Evolutionary conservation across 2,888 invertebrate species (phyloP).

Genomic region (Diogma glabrata): DNA sequence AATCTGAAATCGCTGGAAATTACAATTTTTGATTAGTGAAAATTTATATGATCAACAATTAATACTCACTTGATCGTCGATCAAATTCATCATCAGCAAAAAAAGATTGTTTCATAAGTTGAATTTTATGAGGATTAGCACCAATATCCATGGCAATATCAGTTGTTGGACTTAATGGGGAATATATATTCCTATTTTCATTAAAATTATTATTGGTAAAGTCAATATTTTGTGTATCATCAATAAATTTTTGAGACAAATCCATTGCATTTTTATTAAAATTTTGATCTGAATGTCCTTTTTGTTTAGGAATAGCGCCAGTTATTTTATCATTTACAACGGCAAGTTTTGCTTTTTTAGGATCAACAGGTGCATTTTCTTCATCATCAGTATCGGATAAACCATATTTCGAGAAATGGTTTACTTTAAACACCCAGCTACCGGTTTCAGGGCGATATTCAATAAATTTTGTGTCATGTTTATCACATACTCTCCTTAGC

Average conservation of each 20-base stretch:
- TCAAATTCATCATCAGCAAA: slow-evolving; percentile 36
- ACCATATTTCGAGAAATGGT: slow-evolving; percentile 92
- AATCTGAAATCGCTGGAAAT: slow-evolving; percentile 13
- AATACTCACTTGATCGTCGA: slow-evolving; percentile 25
- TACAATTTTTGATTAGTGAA: not conserved
- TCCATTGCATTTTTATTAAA: too few relatives aligned
- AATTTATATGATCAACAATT: too few relatives aligned
- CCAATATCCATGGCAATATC: slow-evolving; percentile 50
- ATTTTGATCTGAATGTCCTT: not conserved
- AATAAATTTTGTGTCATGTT: slow-evolving; percentile 81
- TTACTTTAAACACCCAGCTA: slow-evolving; percentile 92
- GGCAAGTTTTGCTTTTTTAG: slow-evolving; percentile 32
- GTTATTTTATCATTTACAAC: not conserved
- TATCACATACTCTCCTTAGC: slow-evolving; percentile 69
- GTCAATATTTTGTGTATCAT: not conserved
- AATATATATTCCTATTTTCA: not conserved
- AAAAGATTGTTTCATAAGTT: slow-evolving; percentile 74
- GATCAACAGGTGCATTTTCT: slow-evolving; percentile 47
- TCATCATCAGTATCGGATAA: slow-evolving; percentile 74
- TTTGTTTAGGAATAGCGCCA: not conserved
- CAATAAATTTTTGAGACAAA: not conserved
- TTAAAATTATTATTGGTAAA: not conserved
- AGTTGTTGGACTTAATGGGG: slow-evolving; percentile 46
- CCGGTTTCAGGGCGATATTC: slow-evolving; percentile 94
- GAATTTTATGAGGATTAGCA: slow-evolving; percentile 54